Conservation (phyloP, 2,888 invertebrate genomes). For the Drosophila birchii region DNA sequence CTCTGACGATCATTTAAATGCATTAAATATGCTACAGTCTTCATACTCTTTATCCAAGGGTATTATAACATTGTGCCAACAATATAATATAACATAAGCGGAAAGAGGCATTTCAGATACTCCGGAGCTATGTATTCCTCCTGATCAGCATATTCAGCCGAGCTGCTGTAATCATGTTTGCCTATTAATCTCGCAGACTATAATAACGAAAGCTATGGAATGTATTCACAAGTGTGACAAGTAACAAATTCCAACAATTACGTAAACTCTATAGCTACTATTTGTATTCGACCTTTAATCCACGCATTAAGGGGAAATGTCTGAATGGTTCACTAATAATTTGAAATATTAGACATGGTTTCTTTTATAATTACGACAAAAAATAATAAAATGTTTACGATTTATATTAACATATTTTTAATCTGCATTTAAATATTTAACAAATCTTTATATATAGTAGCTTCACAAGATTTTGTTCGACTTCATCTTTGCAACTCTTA, state of each 20-base stretch:
- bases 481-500: neutral
- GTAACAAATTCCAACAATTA: too few relatives aligned
- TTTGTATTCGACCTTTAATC: neutral
- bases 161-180: neutral
- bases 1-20: neutral
- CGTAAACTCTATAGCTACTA: too few relatives aligned
- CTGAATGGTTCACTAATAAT: neutral
- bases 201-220: too few relatives aligned
- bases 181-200: neutral
- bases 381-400: neutral
- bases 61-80: too few relatives aligned
- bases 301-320: neutral
- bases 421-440: constrained; percentile 48
- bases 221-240: too few relatives aligned
- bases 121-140: neutral
- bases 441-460: constrained; percentile 37
- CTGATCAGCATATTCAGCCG: neutral
- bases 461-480: neutral
- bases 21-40: too few relatives aligned
- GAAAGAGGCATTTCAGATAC: neutral
- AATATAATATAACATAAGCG: too few relatives aligned
- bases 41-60: too few relatives aligned
- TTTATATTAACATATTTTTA: constrained; percentile 39
- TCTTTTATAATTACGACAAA: neutral
- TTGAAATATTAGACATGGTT: neutral